Evolutionary conservation across 2,113 vertebrate genomes (phyloP).

Genomic region (Seriola rivoliana): DNA sequence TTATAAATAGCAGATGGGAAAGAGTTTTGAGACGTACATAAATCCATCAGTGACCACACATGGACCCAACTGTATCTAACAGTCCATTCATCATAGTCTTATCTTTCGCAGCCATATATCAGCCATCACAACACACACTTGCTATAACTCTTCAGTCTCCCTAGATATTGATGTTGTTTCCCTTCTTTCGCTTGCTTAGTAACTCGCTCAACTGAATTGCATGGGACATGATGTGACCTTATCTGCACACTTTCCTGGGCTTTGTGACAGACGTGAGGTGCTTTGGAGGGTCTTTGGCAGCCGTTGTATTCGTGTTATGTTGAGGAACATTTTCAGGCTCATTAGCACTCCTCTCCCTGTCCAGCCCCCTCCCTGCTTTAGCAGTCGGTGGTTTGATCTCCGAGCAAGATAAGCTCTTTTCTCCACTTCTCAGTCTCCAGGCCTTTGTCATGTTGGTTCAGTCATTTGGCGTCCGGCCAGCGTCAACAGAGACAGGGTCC

Average conservation of each 20-base stretch:
- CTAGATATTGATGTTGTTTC: conserved; percentile 41
- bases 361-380: conserved; percentile 39
- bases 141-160: conserved; percentile 21
- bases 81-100: conserved; percentile 38
- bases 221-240: not conserved
- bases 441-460: conserved; percentile 73
- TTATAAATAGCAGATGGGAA: not conserved
- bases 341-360: conserved; percentile 68
- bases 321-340: conserved; percentile 73
- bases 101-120: conserved; percentile 24
- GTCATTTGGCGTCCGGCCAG: conserved; percentile 69
- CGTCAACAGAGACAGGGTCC: conserved; percentile 65
- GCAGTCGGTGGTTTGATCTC: conserved; percentile 68
- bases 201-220: conserved; percentile 29
- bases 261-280: conserved; percentile 44
- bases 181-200: conserved; percentile 30
- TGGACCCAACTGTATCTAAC: conserved; percentile 12
- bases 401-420: conserved; percentile 59
- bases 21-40: conserved; percentile 14
- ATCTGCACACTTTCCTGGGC: conserved; percentile 41
- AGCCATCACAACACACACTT: not conserved
- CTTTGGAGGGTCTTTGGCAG: conserved; percentile 57
- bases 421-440: conserved; percentile 56
- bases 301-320: conserved; percentile 40
- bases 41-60: conserved; percentile 41